phyloP scores from a whole-genome alignment of 2,888 invertebrate genomes.

The Myathropa florea region DNA sequence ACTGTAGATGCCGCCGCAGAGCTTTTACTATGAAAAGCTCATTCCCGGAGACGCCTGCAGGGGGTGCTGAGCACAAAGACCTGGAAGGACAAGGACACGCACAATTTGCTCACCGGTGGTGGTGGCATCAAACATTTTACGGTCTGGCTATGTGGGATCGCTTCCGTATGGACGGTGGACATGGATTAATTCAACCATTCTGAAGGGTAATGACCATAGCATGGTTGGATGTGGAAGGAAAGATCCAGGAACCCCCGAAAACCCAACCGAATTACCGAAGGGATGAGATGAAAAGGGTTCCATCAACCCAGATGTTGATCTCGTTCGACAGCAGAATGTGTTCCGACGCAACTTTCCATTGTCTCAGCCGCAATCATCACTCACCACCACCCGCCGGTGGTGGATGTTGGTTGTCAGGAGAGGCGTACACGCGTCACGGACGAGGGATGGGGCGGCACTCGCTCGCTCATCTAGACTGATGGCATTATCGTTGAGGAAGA shows the following conservation, averaged over 20 bases:
- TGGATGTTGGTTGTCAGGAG: not conserved
- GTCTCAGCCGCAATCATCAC: conserved; percentile 14
- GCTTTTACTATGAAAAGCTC: conserved; percentile 70
- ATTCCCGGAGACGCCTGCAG: not conserved
- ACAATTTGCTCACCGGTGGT: not conserved
- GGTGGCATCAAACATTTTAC: conserved; percentile 47
- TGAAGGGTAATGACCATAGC: conserved; percentile 41
- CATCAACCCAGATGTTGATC: not conserved
- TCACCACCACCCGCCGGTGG: conserved; percentile 13
- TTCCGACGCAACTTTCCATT: not conserved
- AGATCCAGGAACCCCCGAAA: not conserved
- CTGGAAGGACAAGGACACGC: not conserved
- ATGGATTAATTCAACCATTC: conserved; percentile 32
- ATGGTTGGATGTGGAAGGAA: not conserved
- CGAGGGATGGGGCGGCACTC: not conserved
- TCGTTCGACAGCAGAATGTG: not conserved
- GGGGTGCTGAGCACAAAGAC: not conserved
- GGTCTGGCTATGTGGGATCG: conserved; percentile 9
- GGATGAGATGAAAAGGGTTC: not conserved
- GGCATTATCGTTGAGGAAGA: conserved; percentile 15
- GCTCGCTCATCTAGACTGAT: conserved; percentile 37
- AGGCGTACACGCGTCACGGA: not conserved
- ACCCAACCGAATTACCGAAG: not conserved
- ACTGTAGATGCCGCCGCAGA: conserved; percentile 38
- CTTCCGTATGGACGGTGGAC: conserved; percentile 13